These are phyloP conservation scores for Pseudomyrmex dendroicus DNA, from an alignment of 1,140 invertebrate species.

Conservation along the genomic window DNA sequence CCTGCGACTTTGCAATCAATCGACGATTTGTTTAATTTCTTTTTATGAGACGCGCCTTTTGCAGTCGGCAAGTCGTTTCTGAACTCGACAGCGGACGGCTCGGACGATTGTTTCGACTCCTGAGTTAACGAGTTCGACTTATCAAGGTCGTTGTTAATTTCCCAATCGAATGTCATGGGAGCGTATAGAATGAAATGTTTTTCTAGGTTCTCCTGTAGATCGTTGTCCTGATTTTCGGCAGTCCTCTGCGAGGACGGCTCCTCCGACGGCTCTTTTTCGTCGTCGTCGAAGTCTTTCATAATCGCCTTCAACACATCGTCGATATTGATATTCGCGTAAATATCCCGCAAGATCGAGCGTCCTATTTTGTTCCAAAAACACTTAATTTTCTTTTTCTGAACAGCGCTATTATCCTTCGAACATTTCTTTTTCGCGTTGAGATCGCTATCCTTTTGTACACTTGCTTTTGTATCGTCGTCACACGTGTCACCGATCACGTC, in stretches of 20 bases:
- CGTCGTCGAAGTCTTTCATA: too few relatives aligned
- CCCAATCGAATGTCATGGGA: constrained; percentile 29
- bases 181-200: neutral
- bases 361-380: neutral
- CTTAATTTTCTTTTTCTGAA: too few relatives aligned
- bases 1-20: constrained; percentile 32
- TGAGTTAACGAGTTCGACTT: neutral
- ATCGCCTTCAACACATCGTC: neutral
- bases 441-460: neutral
- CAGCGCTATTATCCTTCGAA: too few relatives aligned
- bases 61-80: too few relatives aligned
- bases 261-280: too few relatives aligned
- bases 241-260: too few relatives aligned
- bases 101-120: neutral
- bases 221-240: too few relatives aligned
- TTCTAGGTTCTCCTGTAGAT: too few relatives aligned
- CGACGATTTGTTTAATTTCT: neutral
- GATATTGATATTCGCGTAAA: constrained; percentile 8
- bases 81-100: too few relatives aligned
- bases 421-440: neutral
- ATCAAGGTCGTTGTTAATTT: neutral
- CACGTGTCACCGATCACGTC: neutral
- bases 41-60: neutral
- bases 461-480: neutral
- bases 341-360: constrained; percentile 26